Conservation (phyloP, 2,888 invertebrate species). For the Drosophila quinaria region DNA sequence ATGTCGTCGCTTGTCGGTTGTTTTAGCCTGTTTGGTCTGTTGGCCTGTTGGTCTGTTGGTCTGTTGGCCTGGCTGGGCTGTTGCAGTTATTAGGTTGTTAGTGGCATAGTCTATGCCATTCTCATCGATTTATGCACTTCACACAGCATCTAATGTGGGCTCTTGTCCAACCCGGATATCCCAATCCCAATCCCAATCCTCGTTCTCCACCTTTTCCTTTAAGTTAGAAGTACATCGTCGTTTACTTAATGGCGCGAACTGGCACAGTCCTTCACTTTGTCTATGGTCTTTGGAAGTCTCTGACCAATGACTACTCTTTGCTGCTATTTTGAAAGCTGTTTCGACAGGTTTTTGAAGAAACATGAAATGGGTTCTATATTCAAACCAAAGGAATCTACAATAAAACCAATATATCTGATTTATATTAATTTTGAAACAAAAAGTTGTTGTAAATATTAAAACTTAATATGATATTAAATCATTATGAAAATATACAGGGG, state of each 20-base stretch:
- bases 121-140: constrained; percentile 83
- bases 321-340: not conserved
- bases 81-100: constrained; percentile 82
- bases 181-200: not conserved
- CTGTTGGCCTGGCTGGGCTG: constrained; percentile 25
- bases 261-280: constrained; percentile 26
- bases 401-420: not conserved
- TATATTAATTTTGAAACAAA: not conserved
- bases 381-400: not conserved
- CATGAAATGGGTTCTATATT: not conserved
- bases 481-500: too few relatives aligned
- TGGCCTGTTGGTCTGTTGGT: constrained; percentile 35
- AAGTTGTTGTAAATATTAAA: too few relatives aligned
- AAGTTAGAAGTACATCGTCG: constrained; percentile 41
- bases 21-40: constrained; percentile 20
- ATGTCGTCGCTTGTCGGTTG: constrained; percentile 63
- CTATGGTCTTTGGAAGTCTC: constrained; percentile 2
- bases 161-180: constrained; percentile 14
- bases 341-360: not conserved
- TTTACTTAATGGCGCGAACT: constrained; percentile 68
- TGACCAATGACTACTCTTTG: not conserved
- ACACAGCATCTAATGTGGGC: constrained; percentile 74
- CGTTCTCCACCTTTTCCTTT: not conserved
- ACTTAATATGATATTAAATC: too few relatives aligned
- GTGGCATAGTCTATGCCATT: constrained; percentile 78